Evolutionary conservation across 1,140 invertebrate species (phyloP).

Genomic region (Pachypsylla venusta): DNA sequence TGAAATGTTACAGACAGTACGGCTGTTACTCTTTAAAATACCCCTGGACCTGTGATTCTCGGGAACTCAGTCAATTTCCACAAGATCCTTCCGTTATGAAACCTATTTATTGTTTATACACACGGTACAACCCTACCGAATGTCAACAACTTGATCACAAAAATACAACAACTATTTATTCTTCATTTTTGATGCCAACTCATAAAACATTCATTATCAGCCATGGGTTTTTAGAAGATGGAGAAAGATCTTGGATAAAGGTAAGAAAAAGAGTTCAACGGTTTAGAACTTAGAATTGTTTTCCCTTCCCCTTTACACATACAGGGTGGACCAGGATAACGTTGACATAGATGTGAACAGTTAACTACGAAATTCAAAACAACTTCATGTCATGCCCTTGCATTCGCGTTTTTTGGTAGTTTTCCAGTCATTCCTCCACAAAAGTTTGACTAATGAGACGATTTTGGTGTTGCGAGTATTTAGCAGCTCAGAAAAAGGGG

Average conservation of each 20-base stretch:
- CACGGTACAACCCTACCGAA: slow-evolving; percentile 35
- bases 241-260: slow-evolving; percentile 52
- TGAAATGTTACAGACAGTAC: slow-evolving; percentile 56
- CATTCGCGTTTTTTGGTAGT: not conserved
- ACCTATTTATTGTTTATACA: slow-evolving; percentile 36
- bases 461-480: too few species aligned
- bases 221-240: slow-evolving; percentile 73
- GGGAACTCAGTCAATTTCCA: slow-evolving; percentile 65
- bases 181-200: slow-evolving; percentile 40
- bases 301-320: not conserved
- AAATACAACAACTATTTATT: slow-evolving; percentile 39
- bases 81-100: slow-evolving; percentile 40
- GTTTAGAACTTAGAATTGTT: not conserved
- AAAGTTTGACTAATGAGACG: too few species aligned
- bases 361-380: not conserved
- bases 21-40: slow-evolving; percentile 69
- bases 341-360: not conserved
- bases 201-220: slow-evolving; percentile 57
- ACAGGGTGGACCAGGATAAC: not conserved
- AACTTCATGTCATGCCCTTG: not conserved
- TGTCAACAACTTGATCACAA: slow-evolving; percentile 46
- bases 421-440: not conserved
- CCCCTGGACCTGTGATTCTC: slow-evolving; percentile 50
- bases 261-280: slow-evolving; percentile 32
- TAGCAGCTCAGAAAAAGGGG: too few species aligned